phyloP scores from a whole-genome alignment of 2,797 vertebrate species.

The Perodicticus potto region DNA sequence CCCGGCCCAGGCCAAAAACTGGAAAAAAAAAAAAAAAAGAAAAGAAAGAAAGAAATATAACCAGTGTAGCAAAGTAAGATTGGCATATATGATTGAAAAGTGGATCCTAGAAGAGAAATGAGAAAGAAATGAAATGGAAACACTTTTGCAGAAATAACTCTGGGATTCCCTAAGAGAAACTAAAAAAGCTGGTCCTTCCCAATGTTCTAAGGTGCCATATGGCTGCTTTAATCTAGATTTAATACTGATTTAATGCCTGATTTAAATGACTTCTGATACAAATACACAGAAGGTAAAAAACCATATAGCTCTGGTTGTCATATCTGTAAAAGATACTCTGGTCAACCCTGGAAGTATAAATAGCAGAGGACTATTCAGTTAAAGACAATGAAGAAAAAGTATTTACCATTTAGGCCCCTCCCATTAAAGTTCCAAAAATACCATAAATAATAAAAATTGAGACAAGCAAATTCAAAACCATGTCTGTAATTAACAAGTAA shows the following conservation, averaged over 20 bases:
- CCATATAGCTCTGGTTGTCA: not conserved
- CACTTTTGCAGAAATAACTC: not conserved
- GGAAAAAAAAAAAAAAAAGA: too few relatives aligned
- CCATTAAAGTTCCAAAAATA: not conserved
- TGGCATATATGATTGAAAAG: not conserved
- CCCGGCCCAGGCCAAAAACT: too few relatives aligned
- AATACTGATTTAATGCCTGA: not conserved
- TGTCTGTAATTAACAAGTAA: slow-evolving; percentile 3
- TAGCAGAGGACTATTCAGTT: not conserved
- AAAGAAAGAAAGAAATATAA: not conserved
- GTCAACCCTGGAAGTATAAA: not conserved
- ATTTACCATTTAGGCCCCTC: not conserved
- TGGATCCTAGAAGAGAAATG: not conserved
- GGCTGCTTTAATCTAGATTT: not conserved
- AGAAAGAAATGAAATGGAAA: not conserved
- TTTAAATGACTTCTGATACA: not conserved
- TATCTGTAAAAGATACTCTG: not conserved
- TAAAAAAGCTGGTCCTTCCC: not conserved
- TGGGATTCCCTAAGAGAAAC: not conserved
- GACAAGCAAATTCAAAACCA: not conserved
- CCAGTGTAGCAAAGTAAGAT: not conserved
- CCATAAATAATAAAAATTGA: not conserved
- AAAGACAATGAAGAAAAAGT: not conserved
- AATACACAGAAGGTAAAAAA: not conserved
- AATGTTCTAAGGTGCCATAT: not conserved